Evolutionary conservation across 1,140 invertebrate species (phyloP), one percentile per base, ranked within the genome.

Genomic region (Amyelois transitella): DNA sequence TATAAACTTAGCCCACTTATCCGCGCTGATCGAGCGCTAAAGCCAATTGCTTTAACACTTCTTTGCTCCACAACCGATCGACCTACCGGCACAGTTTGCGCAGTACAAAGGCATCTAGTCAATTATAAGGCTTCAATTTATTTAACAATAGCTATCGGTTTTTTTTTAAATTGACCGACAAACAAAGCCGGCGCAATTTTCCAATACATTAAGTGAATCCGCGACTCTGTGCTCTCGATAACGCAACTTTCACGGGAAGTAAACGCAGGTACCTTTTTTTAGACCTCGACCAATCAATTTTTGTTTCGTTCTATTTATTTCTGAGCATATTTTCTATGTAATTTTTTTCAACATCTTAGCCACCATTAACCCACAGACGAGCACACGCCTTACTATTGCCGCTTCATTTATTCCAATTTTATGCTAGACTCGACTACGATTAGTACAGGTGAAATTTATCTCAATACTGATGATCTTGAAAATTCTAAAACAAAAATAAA

Each of bases 241-340:
- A 14, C 14, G 1, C 14, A 48, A 14, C 43, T 47, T 48, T 47
- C 43, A 24, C 19, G 52, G 52, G 44, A 54, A 43, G 17, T 14
- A 32, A 49, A 48, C 59, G 64, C 62, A 63, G 66, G 25, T 58
- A 4, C 17, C 32, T 14, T 14, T 53, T 55, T 44, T 20, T 55
- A 64, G 10, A 60, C 63, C 69, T 67, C 66, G 60, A 61, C 62
- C 58, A 62, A 72, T 69, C 32, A 14, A 38, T 14, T 47, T 47
- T 38, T 38, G 32, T 38, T 38, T 2, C 32, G 32, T 38, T 38
- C 32, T 38, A 38, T 38, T 38, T 14, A 14, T n/a, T 5, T 14
- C 2, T 10, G 12, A 10, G 25, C 12, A 32, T 12, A 32, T 10
- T n/a, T n/a, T n/a, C n/a, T n/a, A n/a, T n/a, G n/a, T n/a, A n/a